Evolutionary conservation across 2,888 invertebrate genomes (phyloP), one percentile per base, ranked within the genome.

Genomic region (Buathra laborator): DNA sequence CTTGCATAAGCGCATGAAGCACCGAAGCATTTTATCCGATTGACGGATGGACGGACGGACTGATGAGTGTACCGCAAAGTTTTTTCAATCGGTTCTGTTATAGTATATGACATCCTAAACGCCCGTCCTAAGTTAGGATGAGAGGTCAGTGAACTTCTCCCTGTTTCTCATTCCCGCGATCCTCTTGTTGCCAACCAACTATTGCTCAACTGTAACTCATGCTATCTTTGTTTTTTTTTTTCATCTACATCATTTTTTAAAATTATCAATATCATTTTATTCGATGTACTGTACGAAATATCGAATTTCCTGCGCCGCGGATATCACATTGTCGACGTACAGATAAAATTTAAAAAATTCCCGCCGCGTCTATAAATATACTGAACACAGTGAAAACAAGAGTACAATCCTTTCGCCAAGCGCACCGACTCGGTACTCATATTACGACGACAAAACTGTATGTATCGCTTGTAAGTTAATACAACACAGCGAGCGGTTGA

Each of bases 401-500:
- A 64, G 76, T 67, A n/a, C n/a, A 59, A 72, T 43, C 48, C 72
- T 83, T 77, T 83, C 74, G 62, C 67, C 43, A 68, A 68, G 62
- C 37, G 68, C 67, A 84, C 78, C 51, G 2, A 72, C 44, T 62
- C 24, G 56, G 44, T 70, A 64, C 81, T 84, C 77, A 46, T 81
- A 68, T 84, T 74, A 84, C 78, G 24, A 44, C 37, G 44, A 16
- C 37, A 62, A 70, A 74, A 70, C 56, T 78, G 74, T 78, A 70
- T n/a, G 10, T 29, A 6, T 62, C 44, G 14, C 10, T 10, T 66
- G 7, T 19, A 51, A 81, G 32, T n/a, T 44, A 14, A 82, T 72
- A 43, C 43, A 24, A 14, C 0, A 48, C n/a, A 16, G 19, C 71
- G 29, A 12, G 6, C 29, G 37, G 5, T 43, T n/a, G 16, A 51